Conservation (phyloP, 2,113 vertebrate genomes). For the Peromyscus leucopus region DNA sequence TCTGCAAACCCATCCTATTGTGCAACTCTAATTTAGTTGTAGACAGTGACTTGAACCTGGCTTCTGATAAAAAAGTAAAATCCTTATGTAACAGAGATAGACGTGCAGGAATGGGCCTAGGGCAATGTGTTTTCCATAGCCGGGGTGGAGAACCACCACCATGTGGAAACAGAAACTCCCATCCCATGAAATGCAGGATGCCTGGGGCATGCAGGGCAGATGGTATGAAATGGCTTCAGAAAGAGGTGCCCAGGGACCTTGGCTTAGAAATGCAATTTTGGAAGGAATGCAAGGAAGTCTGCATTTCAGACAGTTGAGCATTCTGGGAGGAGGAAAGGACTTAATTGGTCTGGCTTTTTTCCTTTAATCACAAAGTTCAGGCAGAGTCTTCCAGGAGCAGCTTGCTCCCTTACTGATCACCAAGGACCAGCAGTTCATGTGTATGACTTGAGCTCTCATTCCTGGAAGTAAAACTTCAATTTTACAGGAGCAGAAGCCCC, state of each 20-base stretch:
- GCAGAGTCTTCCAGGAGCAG: slow-evolving; percentile 21
- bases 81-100: not conserved
- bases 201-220: slow-evolving; percentile 73
- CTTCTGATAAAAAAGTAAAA: slow-evolving; percentile 35
- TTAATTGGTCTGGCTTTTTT: slow-evolving; percentile 66
- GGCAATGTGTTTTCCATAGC: slow-evolving; percentile 59
- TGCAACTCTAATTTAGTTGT: not conserved
- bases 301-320: slow-evolving; percentile 65
- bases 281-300: slow-evolving; percentile 66
- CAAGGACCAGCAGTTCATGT: not conserved
- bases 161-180: slow-evolving; percentile 56
- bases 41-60: not conserved
- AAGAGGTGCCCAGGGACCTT: slow-evolving; percentile 68
- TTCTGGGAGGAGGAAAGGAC: slow-evolving; percentile 47
- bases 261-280: slow-evolving; percentile 71
- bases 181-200: slow-evolving; percentile 62
- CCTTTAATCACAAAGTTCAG: slow-evolving; percentile 68
- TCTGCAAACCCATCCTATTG: not conserved
- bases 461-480: not conserved
- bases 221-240: slow-evolving; percentile 65
- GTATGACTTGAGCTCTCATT: not conserved
- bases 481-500: not conserved
- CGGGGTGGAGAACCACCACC: slow-evolving; percentile 50
- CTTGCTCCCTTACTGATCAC: not conserved
- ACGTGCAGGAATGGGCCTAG: not conserved